Evolutionary conservation across 1,140 invertebrate species (phyloP), one percentile per base, ranked within the genome.

Genomic region (Bombus ignitus): DNA sequence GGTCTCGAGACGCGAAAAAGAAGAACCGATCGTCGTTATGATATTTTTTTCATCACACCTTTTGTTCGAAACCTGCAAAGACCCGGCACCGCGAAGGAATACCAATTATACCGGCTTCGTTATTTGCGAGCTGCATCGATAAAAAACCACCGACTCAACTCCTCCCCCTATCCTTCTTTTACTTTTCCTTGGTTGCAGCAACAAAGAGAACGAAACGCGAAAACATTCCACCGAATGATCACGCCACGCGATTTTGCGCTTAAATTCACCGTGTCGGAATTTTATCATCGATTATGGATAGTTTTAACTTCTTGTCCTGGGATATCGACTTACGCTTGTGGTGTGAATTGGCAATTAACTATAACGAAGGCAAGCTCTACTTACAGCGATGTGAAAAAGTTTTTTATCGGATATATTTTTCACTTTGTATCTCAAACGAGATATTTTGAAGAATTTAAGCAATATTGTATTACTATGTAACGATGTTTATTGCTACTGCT

Each of bases 11-110:
- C 57, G 78, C 76, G 35, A 87, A 80, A 73, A 79, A 89, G 76
- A 87, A 89, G 78, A 81, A 87, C 86, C 82, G 76, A 90, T 77
- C 68, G 62, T 85, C 85, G 73, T 84, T 78, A 87, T 73, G 77
- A 85, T 77, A 73, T 82, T 83, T 76, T 81, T 86, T 81, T 87
- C 80, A 73, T 89, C 73, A 78, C 86, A 81, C 73, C 73, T 73
- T 89, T 62, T 85, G 57, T 71, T 85, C 84, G 68, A 42, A n/a
- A 59, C 68, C 66, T n/a, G 39, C 71, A 42, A 57, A 70, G 76
- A 62, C 62, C 10, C 42, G 81, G 42, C 42, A 47, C 62, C 74
- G 35, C 44, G 32, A 28, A 37, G 35, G 77, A 80, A 85, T 80
- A 85, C 83, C 83, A 80, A 85, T 85, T 80, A 80, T 15, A 78